Evolutionary conservation across 2,113 vertebrate genomes (phyloP), one percentile per base, ranked within the genome.

Genomic region (Ceyx cyanopectus): DNA sequence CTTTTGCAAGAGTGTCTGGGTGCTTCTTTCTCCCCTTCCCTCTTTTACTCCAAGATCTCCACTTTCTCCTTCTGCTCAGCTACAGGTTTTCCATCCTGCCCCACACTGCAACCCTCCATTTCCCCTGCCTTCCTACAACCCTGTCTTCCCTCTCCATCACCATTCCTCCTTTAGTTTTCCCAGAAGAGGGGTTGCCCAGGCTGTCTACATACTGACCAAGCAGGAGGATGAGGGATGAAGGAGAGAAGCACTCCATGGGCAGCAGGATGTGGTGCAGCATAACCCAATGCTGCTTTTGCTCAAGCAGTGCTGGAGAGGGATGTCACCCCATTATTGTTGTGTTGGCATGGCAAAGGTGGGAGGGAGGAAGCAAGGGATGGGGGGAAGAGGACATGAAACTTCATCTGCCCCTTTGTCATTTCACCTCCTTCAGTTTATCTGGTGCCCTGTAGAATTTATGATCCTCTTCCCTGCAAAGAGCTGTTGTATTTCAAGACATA

Each of bases 241-340:
- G 24, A 62, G 19, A 41, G 34, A 40, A 1, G 2, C 0, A 0
- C 12, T 19, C 6, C 1, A 0, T 8, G 32, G 51, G 61, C 56
- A 85, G 65, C 48, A 69, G 61, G 56, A 63, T 19, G 16, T 41
- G 41, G 27, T 7, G 5, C 77, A 84, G 58, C 56, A 54, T 29
- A 68, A 51, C 26, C 1, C 1, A 14, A 63, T 2, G 9, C 51
- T 62, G 54, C 22, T 81, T 84, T 63, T 74, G 29, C 21, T 40
- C 22, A 0, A 40, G 34, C 0, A 0, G 30, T 66, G 89, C 87
- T 69, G 81, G 87, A 92, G 74, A 50, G 41, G 23, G 62, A 51
- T 92, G 74, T 73, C 84, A 76, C 27, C 27, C 6, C 2, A 0
- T 29, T 57, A 27, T 34, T 81, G 43, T 56, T 67, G 50, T 79